phyloP scores from a whole-genome alignment of 2,797 vertebrate genomes.

The Hemibagrus guttatus region DNA sequence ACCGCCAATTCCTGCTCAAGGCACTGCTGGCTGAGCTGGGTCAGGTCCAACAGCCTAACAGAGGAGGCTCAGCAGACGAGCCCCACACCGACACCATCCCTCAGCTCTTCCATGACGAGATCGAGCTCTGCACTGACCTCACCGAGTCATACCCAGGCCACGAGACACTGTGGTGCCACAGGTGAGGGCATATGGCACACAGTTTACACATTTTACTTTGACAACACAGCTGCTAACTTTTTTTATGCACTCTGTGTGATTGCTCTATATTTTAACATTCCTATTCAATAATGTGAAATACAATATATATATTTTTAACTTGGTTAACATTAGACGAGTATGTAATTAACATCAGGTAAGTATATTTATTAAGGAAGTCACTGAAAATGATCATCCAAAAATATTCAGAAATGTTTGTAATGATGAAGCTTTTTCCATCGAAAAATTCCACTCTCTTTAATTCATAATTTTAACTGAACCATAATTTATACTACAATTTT shows the following conservation, averaged over 20 bases:
- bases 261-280: neutral
- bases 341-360: neutral
- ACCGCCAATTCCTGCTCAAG: slow-evolving; percentile 93
- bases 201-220: neutral
- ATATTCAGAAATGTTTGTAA: too few relatives aligned
- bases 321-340: neutral
- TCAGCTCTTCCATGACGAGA: slow-evolving; percentile 82
- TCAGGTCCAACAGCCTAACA: slow-evolving; percentile 68
- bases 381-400: too few relatives aligned
- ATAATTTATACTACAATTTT: too few relatives aligned
- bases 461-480: too few relatives aligned
- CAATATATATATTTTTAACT: neutral
- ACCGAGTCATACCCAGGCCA: slow-evolving; percentile 93
- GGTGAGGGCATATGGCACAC: slow-evolving; percentile 75
- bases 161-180: slow-evolving; percentile 96
- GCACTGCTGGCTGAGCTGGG: slow-evolving; percentile 76
- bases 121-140: slow-evolving; percentile 89
- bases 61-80: slow-evolving; percentile 66
- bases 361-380: neutral
- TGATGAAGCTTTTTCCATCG: neutral
- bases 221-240: neutral
- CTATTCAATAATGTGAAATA: neutral
- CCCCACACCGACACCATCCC: slow-evolving; percentile 65
- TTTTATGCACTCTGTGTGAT: neutral
- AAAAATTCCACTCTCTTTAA: neutral